These are phyloP conservation scores for Amphipyra berbera DNA, from an alignment of 2,888 invertebrate species.

Conservation along the genomic window DNA sequence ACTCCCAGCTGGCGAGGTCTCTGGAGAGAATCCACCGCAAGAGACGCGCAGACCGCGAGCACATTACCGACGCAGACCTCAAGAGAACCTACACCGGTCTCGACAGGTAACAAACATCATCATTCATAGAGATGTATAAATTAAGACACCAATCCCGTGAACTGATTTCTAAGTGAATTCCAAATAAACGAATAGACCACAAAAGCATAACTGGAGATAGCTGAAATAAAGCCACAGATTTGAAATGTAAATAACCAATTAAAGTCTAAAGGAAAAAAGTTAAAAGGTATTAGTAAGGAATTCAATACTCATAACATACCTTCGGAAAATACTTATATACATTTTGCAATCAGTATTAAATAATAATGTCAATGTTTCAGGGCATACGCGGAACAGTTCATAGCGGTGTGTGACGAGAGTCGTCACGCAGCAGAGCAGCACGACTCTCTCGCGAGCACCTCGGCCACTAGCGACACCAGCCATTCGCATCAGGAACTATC, in stretches of 20 bases:
- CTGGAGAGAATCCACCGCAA: conserved; percentile 88
- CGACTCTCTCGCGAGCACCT: conserved; percentile 82
- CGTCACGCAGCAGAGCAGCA: conserved; percentile 84
- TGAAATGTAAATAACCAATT: too few species aligned
- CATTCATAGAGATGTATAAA: background rate
- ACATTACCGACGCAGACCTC: conserved; percentile 87
- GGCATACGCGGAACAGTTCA: conserved; percentile 91
- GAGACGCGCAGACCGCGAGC: conserved; percentile 77
- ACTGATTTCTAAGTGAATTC: background rate
- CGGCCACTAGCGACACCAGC: conserved; percentile 76
- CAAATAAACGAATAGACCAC: too few species aligned
- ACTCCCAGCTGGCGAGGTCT: conserved; percentile 85
- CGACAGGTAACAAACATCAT: conserved; percentile 78
- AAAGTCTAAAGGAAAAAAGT: too few species aligned
- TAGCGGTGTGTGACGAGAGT: conserved; percentile 90
- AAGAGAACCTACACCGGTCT: conserved; percentile 91
- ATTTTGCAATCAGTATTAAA: background rate
- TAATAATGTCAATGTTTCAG: conserved; percentile 66
- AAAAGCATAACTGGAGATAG: too few species aligned
- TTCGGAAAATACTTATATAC: too few species aligned
- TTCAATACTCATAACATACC: too few species aligned
- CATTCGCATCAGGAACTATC: conserved; percentile 58
- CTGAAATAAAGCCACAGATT: too few species aligned
- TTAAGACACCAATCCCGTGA: background rate
- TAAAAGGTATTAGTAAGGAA: too few species aligned